These are phyloP conservation scores for Liposcelis brunnea DNA, from an alignment of 2,888 invertebrate genomes.

Conservation along the genomic window DNA sequence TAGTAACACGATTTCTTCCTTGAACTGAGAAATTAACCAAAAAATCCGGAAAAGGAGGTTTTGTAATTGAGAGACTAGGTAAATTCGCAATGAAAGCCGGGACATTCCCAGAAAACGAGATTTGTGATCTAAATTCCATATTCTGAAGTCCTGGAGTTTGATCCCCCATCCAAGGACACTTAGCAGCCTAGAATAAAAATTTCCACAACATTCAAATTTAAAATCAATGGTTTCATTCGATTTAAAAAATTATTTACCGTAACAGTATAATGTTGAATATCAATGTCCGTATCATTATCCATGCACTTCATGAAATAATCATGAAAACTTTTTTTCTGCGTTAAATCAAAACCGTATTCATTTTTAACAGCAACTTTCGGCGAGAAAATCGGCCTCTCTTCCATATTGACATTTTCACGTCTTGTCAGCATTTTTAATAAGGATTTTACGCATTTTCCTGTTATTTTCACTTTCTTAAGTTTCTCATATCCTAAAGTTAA, in stretches of 20 bases:
- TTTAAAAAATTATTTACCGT: not conserved
- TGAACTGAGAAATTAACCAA: not conserved
- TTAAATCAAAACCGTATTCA: not conserved
- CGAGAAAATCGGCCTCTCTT: not conserved
- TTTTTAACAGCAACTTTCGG: not conserved
- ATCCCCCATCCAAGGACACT: not conserved
- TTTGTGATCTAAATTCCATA: not conserved
- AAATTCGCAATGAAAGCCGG: not conserved
- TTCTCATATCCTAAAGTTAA: no score
- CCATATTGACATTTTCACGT: no score
- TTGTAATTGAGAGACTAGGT: not conserved
- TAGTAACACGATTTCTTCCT: not conserved
- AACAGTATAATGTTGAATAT: not conserved
- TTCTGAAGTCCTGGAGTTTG: not conserved
- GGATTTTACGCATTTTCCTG: no score
- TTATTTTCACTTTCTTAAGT: no score
- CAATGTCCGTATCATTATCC: not conserved
- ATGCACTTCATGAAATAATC: not conserved
- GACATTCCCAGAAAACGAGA: not conserved
- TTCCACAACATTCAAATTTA: not conserved
- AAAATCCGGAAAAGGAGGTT: not conserved
- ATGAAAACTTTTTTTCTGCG: not conserved
- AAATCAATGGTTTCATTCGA: not conserved
- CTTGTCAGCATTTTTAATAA: no score
- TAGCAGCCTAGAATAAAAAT: not conserved